A percentile compares a stretch with the other conserved stretches of the same genome.
These are phyloP conservation scores for Callorhinus ursinus DNA, from an alignment of 2,113 vertebrate genomes.

Conservation along the genomic window DNA sequence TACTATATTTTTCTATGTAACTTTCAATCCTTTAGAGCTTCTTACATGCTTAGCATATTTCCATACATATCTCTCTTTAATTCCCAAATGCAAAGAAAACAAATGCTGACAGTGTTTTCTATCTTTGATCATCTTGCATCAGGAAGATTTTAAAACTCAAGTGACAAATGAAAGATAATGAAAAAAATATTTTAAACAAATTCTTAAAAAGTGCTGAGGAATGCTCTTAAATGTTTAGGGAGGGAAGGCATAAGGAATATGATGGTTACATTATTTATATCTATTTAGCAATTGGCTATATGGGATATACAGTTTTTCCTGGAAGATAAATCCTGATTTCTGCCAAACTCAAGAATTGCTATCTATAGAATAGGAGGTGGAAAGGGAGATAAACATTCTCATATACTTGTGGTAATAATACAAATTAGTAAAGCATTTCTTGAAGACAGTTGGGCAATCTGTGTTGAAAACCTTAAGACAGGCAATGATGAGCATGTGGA, in stretches of 20 bases:
- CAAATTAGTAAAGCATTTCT: neutral
- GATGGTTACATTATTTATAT: neutral
- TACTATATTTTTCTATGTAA: slow-evolving; percentile 42
- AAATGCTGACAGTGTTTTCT: neutral
- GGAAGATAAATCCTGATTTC: neutral
- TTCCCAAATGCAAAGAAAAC: slow-evolving; percentile 17
- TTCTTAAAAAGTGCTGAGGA: neutral
- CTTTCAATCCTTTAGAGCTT: neutral
- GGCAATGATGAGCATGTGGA: neutral
- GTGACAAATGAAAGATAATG: neutral
- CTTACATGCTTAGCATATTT: neutral
- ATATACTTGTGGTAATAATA: neutral
- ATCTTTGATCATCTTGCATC: slow-evolving; percentile 38
- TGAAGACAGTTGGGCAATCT: neutral
- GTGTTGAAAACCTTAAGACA: neutral
- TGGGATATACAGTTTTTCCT: neutral
- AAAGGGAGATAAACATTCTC: neutral
- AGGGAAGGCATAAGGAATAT: neutral
- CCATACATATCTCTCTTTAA: neutral
- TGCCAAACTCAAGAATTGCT: neutral
- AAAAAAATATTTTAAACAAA: neutral
- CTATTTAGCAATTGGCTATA: neutral
- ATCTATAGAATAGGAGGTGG: neutral
- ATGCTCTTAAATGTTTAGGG: neutral
- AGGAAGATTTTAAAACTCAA: slow-evolving; percentile 43